Percentiles rank a stretch among this genome's conserved stretches.
Conservation (phyloP, 2,888 invertebrate genomes). For the Drosophila flavopinicola region DNA sequence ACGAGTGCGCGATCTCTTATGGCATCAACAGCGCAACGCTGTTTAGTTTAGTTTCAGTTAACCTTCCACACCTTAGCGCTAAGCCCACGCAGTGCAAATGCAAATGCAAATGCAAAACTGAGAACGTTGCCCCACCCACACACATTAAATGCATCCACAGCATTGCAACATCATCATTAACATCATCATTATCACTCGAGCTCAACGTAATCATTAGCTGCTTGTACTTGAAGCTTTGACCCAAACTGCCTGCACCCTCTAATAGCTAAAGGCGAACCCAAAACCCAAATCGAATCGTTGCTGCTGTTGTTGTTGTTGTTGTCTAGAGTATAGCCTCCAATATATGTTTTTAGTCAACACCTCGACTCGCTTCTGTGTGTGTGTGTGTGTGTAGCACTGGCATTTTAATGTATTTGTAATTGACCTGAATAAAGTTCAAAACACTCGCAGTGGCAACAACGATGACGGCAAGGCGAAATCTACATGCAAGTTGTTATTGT, state of each 20-base stretch:
- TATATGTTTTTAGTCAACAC: slow-evolving; percentile 80
- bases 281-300: slow-evolving; percentile 26
- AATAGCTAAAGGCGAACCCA: slow-evolving; percentile 1
- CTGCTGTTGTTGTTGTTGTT: slow-evolving; percentile 41
- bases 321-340: slow-evolving; percentile 73
- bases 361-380: slow-evolving; percentile 39
- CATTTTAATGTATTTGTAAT: slow-evolving; percentile 83
- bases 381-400: slow-evolving; percentile 61
- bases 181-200: slow-evolving; percentile 12
- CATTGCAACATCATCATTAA: slow-evolving; percentile 22
- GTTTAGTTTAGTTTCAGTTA: too few species aligned
- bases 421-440: slow-evolving; percentile 85
- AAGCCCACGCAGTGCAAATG: not conserved
- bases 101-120: slow-evolving; percentile 4
- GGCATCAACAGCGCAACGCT: slow-evolving; percentile 23
- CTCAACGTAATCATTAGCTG: slow-evolving; percentile 47
- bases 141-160: slow-evolving; percentile 25
- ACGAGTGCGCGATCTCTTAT: slow-evolving; percentile 13
- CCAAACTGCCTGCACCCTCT: slow-evolving; percentile 12
- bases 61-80: slow-evolving; percentile 47
- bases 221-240: slow-evolving; percentile 70
- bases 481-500: slow-evolving; percentile 61
- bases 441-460: slow-evolving; percentile 70
- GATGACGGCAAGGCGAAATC: slow-evolving; percentile 75
- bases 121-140: slow-evolving; percentile 21